Conservation (phyloP, 2,113 vertebrate species). For the Henicopernis longicauda region DNA sequence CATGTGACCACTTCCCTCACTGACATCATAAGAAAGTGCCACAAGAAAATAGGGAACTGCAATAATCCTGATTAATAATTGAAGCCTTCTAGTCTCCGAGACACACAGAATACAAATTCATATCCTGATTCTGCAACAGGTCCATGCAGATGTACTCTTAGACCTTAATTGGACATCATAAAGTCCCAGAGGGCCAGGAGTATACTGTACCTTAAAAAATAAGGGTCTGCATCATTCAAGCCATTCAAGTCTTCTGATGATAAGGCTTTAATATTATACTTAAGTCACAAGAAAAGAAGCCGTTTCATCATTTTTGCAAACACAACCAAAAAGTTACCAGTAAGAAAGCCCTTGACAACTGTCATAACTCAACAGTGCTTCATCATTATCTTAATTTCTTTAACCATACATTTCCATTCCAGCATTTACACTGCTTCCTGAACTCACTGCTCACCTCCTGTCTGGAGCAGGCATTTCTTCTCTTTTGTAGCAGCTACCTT, state of each 20-base stretch:
- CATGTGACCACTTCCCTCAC: fast-evolving
- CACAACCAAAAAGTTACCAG: neutral
- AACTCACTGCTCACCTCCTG: neutral
- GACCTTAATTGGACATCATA: neutral
- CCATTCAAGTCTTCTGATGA: neutral
- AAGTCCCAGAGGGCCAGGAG: neutral
- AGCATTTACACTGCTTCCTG: neutral
- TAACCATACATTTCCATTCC: neutral
- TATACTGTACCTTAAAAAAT: neutral
- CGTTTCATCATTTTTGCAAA: neutral
- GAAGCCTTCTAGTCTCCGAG: neutral
- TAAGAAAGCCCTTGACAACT: neutral
- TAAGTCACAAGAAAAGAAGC: neutral
- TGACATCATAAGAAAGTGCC: neutral
- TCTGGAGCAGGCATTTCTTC: neutral
- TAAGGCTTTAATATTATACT: neutral
- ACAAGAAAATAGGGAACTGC: neutral
- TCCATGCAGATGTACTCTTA: neutral
- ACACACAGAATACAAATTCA: neutral
- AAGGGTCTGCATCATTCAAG: neutral
- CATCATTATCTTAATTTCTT: neutral
- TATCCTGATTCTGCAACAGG: neutral
- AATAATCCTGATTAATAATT: neutral
- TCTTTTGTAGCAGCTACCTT: neutral
- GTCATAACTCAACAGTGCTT: neutral